Base-by-base conservation (phyloP, 2,113 vertebrate genomes). In the Alosa alosa region DNA sequence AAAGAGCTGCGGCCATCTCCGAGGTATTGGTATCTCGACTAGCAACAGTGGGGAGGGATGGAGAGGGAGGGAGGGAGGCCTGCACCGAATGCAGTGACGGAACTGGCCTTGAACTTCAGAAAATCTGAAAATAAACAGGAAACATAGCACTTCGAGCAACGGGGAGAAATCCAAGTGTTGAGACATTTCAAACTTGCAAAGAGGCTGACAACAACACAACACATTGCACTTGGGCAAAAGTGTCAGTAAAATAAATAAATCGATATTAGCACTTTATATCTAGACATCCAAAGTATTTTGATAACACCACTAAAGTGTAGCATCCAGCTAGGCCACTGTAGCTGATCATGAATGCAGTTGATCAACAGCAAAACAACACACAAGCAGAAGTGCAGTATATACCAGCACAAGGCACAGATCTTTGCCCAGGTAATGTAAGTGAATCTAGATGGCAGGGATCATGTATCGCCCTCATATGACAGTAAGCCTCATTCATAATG, bases 401-500 rank as follows among this genome's bases (percentile, higher is more conserved):
- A 41, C 31, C 72, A 31, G 15, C 31, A 39, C 36, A 2, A 78
- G 13, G 72, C 72, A 36, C 72, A 39, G 39, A 78, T 39, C 72
- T 78, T 78, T 78, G 72, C 72, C 72, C 72, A 39, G 72, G 72
- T 78, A 78, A 78, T 78, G 87, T 85, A 85, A 90, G 52, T 82
- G 81, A 88, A 87, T 83, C 22, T 85, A 89, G 88, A 82, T 57
- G 68, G 7, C 47, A 68, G 85, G 88, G 86, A 90, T 92, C 75
- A 1, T 89, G 85, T 91, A 88, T 82, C 72, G 31, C 90, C 84
- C 87, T 55, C 55, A 2, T 60, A 81, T 20, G 87, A 92, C 85
- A 84, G 87, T 82, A 36, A 78, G 85, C 72, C 89, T 93, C 90
- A 92, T 95, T 90, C 86, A 95, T 94, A 94, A 95, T 94, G 81